phyloP scores from a whole-genome alignment of 2,797 vertebrate species.

The Lacerta viridis region DNA sequence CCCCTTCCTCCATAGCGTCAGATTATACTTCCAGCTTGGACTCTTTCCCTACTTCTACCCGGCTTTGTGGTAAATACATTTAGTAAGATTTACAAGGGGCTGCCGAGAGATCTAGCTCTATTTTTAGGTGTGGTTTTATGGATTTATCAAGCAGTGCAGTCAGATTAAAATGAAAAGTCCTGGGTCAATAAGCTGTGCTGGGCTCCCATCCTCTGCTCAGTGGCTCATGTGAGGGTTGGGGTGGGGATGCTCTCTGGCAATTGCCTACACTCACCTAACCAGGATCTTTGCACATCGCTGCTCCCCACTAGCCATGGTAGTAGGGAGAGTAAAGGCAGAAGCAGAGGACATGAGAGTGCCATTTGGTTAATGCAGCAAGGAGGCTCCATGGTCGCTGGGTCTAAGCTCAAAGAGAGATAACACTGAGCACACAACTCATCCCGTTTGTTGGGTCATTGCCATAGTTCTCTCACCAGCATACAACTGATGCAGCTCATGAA shows the following conservation, averaged over 20 bases:
- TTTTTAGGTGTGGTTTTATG: constrained; percentile 23
- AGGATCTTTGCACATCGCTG: neutral
- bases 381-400: neutral
- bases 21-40: neutral
- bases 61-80: constrained; percentile 38
- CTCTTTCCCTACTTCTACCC: constrained; percentile 3
- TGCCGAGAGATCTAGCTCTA: neutral
- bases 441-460: neutral
- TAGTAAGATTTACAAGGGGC: constrained; percentile 29
- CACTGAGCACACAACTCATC: no score
- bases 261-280: neutral
- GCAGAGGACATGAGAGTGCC: no score
- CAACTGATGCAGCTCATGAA: neutral
- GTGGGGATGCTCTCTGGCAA: neutral
- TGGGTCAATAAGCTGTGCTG: neutral
- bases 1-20: neutral
- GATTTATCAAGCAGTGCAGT: constrained; percentile 10
- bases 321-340: neutral
- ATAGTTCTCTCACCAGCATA: neutral
- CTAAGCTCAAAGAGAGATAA: neutral
- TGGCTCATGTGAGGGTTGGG: neutral
- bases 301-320: neutral
- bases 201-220: constrained; percentile 1
- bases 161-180: constrained; percentile 20
- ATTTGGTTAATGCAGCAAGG: neutral